Base-by-base conservation (phyloP, 2,797 vertebrate genomes). In the Meriones psammophilus region DNA sequence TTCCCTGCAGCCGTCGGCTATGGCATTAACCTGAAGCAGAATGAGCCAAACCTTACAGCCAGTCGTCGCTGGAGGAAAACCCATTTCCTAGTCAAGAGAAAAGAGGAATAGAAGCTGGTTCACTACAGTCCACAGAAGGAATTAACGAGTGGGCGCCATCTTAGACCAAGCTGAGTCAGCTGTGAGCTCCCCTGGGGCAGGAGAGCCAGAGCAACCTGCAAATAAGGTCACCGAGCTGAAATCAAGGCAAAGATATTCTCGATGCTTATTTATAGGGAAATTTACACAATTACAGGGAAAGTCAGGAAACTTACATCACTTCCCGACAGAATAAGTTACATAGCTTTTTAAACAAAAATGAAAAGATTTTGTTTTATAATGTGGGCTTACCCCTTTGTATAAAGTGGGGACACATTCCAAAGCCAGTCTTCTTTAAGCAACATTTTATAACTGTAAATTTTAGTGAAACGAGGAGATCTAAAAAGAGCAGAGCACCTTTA, bases 51-150 rank as follows among this genome's bases (percentile, higher is more conserved):
- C 13, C 36, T 58, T 56, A 50, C 42, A 26, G 46, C 42, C 4
- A 9, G 92, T n/a, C 89, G 92, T 30, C 89, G 66, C 28, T 85
- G 60, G 64, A 86, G 54, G 80, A 88, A 87, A 95, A 97, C 28
- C 56, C 24, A 78, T 30, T 85, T 85, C 74, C 87, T 22, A 89
- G 89, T 50, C 33, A 80, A 91, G 54, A 93, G 42, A 56, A n/a
- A 93, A 89, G 42, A 68, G 74, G 86, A 24, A 87, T 68, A 74
- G 54, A 79, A 71, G 58, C 18, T 12, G 64, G 71, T 80, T 39
- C 5, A 74, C 88, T 39, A 36, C 18, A 56, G 13, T 89, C 26
- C 28, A 88, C 9, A 8, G n/a, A n/a, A 84, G 69, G 12, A 69
- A 8, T 73, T 69, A 93, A 91, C 76, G 78, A 94, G 50, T 68